Conservation (phyloP, 2,113 vertebrate species). For the Trematocara nigrifrons region DNA sequence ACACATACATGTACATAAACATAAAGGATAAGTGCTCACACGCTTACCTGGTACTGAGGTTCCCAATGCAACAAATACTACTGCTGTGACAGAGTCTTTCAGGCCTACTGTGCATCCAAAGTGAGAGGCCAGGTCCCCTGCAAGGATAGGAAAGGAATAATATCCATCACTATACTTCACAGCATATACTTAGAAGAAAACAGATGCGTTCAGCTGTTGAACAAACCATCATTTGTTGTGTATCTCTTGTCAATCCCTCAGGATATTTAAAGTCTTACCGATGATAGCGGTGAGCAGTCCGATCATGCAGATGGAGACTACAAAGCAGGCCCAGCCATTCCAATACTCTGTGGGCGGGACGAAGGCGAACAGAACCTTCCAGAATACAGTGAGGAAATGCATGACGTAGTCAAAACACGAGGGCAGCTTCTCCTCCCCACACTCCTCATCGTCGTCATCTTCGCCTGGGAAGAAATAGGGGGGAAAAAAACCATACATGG, state of each 20-base stretch:
- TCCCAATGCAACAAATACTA: conserved; percentile 93
- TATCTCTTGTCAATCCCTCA: rapidly evolving
- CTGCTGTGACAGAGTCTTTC: conserved; percentile 96
- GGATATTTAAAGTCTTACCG: neutral
- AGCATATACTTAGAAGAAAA: neutral
- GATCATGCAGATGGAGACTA: conserved; percentile 96
- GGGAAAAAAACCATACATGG: neutral
- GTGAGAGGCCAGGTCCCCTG: conserved; percentile 91
- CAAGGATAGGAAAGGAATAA: neutral
- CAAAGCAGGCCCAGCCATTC: conserved; percentile 98
- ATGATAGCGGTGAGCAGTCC: conserved; percentile 95
- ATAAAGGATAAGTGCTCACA: neutral
- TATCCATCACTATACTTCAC: neutral
- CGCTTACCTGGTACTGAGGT: conserved; percentile 92
- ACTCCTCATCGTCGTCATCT: conserved; percentile 95
- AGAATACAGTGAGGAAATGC: conserved; percentile 99
- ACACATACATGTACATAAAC: neutral
- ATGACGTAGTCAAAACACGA: conserved; percentile 99
- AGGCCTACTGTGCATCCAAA: conserved; percentile 97
- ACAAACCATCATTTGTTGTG: neutral
- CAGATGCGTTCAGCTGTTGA: rapidly evolving
- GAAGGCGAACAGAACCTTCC: conserved; percentile 98
- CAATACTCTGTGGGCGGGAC: conserved; percentile 98
- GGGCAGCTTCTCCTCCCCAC: conserved; percentile 96
- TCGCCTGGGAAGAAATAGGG: conserved; percentile 54